Conservation (phyloP, 1,140 invertebrate genomes). For the Bradynema listronoti region DNA sequence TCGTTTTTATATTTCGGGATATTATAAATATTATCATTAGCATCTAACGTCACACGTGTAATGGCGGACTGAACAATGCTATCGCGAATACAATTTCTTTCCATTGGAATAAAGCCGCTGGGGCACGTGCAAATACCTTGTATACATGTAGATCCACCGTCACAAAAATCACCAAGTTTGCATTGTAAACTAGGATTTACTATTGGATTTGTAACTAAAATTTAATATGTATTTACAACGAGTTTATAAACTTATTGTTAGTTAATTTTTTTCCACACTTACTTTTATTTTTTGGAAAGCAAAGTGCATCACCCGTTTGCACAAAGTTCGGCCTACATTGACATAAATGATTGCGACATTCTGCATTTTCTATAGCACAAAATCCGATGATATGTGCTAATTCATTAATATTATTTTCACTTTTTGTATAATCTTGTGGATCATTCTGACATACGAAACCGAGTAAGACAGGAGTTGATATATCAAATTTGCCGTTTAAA, state of each 20-base stretch:
- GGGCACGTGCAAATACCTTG: conserved; percentile 33
- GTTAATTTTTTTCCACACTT: conserved; percentile 11
- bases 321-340: conserved; percentile 32
- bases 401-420: too few species aligned
- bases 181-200: conserved; percentile 27
- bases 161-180: conserved; percentile 32
- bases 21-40: not conserved
- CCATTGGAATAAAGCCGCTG: conserved; percentile 23
- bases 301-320: conserved; percentile 32
- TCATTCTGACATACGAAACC: too few species aligned
- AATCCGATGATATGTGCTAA: too few species aligned
- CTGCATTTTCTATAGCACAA: too few species aligned
- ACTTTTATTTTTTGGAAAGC: conserved; percentile 34
- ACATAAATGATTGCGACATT: too few species aligned
- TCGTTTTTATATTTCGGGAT: not conserved
- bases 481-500: too few species aligned
- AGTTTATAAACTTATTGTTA: not conserved
- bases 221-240: not conserved
- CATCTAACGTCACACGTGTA: not conserved
- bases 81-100: conserved; percentile 20
- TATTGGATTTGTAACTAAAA: conserved; percentile 40
- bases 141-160: conserved; percentile 35
- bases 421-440: too few species aligned
- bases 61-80: too few species aligned
- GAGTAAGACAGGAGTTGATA: too few species aligned